Conservation (phyloP, 2,797 vertebrate genomes). For the Thalassophryne amazonica region DNA sequence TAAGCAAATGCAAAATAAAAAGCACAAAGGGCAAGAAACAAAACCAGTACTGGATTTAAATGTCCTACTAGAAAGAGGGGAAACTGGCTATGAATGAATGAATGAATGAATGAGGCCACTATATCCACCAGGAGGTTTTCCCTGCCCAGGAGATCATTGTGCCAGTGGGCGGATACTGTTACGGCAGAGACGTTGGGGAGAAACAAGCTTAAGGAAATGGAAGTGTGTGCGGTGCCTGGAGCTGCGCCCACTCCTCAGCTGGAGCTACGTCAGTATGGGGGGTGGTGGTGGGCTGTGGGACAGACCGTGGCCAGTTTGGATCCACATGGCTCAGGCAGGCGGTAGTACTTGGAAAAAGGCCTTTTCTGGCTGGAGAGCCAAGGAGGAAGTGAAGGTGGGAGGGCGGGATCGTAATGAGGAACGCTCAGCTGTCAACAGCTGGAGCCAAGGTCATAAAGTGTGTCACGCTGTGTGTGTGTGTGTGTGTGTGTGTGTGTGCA, state of each 20-base stretch:
- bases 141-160: conserved; percentile 69
- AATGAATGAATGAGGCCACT: conserved; percentile 65
- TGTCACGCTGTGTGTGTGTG: conserved; percentile 7
- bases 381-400: neutral
- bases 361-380: conserved; percentile 15
- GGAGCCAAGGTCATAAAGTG: conserved; percentile 51
- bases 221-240: conserved; percentile 67
- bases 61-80: conserved; percentile 58
- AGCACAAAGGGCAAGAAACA: conserved; percentile 21
- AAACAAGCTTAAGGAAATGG: conserved; percentile 69
- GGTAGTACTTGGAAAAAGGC: conserved; percentile 19
- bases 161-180: conserved; percentile 74
- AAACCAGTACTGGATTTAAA: conserved; percentile 61
- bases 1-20: conserved; percentile 54
- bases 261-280: conserved; percentile 29
- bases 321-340: conserved; percentile 23
- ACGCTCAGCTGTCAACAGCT: conserved; percentile 50
- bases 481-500: conserved; percentile 15
- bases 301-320: conserved; percentile 48
- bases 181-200: conserved; percentile 52
- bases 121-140: conserved; percentile 67
- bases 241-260: conserved; percentile 54
- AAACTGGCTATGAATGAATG: conserved; percentile 70
- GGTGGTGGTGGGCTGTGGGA: conserved; percentile 1
- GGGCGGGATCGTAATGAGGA: conserved; percentile 21